Evolutionary conservation across 2,888 invertebrate species (phyloP).

Genomic region (Stegophylla sp.): DNA sequence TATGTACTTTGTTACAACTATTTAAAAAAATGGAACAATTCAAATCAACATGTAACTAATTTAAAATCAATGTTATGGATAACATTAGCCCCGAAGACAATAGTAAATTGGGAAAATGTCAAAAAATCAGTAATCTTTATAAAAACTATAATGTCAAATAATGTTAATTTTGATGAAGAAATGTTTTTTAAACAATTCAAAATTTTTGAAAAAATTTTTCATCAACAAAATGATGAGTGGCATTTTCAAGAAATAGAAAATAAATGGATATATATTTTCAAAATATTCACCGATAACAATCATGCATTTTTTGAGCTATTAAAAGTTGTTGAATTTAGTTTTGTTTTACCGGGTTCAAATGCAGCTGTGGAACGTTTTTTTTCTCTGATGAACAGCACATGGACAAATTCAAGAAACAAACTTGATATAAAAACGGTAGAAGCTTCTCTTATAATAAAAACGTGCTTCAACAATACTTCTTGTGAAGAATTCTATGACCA

Average conservation of each 20-base stretch:
- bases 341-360: constrained; percentile 37
- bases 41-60: neutral
- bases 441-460: constrained; percentile 29
- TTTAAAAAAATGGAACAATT: constrained; percentile 7
- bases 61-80: constrained; percentile 1
- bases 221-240: constrained; percentile 19
- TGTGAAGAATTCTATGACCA: constrained; percentile 22
- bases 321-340: constrained; percentile 28
- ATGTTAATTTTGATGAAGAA: constrained; percentile 12
- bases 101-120: constrained; percentile 14
- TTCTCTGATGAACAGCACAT: constrained; percentile 1
- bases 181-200: constrained; percentile 7
- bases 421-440: constrained; percentile 28
- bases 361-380: constrained; percentile 18
- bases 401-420: constrained; percentile 36
- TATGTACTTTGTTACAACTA: neutral
- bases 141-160: neutral
- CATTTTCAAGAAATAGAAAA: constrained; percentile 18
- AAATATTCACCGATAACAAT: neutral
- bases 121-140: constrained; percentile 13
- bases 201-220: constrained; percentile 11
- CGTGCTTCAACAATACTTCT: constrained; percentile 12
- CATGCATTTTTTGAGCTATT: constrained; percentile 1
- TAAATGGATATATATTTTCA: constrained; percentile 19
- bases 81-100: constrained; percentile 17